phyloP scores from a whole-genome alignment of 2,888 invertebrate genomes.

The Clusia tigrina region DNA sequence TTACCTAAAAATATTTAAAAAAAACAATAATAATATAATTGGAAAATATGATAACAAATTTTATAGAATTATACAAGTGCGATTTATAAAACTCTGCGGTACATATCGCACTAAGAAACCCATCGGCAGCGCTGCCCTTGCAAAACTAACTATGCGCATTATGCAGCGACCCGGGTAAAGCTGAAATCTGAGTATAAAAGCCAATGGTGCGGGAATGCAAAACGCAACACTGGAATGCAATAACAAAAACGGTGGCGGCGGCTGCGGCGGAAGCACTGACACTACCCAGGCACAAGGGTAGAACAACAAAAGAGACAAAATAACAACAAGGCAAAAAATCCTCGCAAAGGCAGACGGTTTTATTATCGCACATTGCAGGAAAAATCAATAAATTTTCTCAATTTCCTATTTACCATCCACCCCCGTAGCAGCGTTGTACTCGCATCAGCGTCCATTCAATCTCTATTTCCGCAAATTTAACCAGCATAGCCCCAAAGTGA shows the following conservation, averaged over 20 bases:
- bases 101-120: constrained; percentile 13
- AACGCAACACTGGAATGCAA: constrained; percentile 12
- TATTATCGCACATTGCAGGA: constrained; percentile 19
- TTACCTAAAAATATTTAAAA: background rate
- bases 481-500: background rate
- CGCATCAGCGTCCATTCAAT: constrained; percentile 15
- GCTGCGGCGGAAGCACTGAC: constrained; percentile 21
- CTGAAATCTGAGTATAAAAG: constrained; percentile 17
- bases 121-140: constrained; percentile 46
- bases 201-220: background rate
- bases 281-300: background rate
- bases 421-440: constrained; percentile 5
- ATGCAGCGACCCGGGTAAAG: constrained; percentile 43
- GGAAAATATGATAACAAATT: background rate
- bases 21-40: background rate
- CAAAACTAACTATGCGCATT: constrained; percentile 59
- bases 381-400: constrained; percentile 45
- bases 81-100: background rate
- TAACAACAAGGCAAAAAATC: background rate
- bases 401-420: constrained; percentile 45
- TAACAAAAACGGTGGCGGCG: constrained; percentile 25
- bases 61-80: background rate
- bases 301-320: background rate
- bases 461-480: background rate
- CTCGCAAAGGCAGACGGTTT: background rate